These are phyloP conservation scores for Parnassius smintheus DNA, from an alignment of 2,888 invertebrate species.

Conservation along the genomic window DNA sequence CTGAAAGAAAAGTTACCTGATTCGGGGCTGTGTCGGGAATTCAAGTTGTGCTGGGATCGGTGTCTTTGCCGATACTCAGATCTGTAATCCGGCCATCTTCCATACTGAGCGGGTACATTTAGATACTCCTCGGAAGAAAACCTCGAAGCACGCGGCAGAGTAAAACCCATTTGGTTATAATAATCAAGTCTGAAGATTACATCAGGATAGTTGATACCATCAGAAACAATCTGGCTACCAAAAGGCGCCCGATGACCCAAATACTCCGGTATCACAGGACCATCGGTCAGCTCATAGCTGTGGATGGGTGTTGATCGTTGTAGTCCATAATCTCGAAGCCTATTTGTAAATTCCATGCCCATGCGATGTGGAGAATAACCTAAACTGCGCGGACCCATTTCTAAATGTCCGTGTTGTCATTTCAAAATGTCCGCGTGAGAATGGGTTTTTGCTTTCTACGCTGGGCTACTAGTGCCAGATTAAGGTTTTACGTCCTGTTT, in stretches of 20 bases:
- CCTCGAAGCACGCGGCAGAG: constrained; percentile 65
- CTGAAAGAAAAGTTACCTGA: constrained; percentile 54
- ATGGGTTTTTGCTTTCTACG: constrained; percentile 66
- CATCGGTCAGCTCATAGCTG: constrained; percentile 72
- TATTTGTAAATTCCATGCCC: constrained; percentile 64
- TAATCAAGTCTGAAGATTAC: constrained; percentile 73
- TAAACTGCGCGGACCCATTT: constrained; percentile 74
- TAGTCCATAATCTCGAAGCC: constrained; percentile 68
- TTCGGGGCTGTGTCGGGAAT: constrained; percentile 66
- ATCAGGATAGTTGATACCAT: constrained; percentile 67
- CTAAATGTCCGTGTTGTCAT: constrained; percentile 72
- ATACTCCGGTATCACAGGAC: constrained; percentile 63
- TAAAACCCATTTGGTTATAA: constrained; percentile 64
- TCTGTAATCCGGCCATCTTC: constrained; percentile 69
- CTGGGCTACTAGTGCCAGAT: constrained; percentile 43
- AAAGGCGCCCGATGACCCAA: constrained; percentile 63
- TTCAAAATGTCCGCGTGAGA: no score
- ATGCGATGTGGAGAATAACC: constrained; percentile 75
- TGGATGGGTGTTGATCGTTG: constrained; percentile 74
- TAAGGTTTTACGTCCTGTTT: constrained; percentile 48
- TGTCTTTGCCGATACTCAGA: constrained; percentile 71
- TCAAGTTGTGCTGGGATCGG: constrained; percentile 74
- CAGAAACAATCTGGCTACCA: constrained; percentile 66
- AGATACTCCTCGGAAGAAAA: constrained; percentile 77
- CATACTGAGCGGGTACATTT: constrained; percentile 68